Conservation (phyloP, 1,140 invertebrate species). For the Streblospio benedicti region DNA sequence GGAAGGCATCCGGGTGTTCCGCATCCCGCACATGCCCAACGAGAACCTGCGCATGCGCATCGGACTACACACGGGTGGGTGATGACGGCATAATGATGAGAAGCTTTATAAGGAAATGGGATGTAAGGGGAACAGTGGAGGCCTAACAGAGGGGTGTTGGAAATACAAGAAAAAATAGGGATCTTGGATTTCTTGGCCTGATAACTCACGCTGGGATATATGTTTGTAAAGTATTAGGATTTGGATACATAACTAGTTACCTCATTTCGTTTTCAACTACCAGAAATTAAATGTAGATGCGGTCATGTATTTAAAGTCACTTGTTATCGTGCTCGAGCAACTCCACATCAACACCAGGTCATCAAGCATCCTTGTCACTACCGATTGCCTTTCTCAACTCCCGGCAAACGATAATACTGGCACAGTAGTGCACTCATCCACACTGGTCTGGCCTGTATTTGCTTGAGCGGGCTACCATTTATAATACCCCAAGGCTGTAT, state of each 20-base stretch:
- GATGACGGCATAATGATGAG: background rate
- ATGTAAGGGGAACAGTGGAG: background rate
- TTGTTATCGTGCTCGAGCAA: too few relatives aligned
- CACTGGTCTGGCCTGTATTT: too few relatives aligned
- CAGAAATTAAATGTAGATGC: too few relatives aligned
- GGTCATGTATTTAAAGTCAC: too few relatives aligned
- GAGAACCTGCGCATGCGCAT: slow-evolving; percentile 21
- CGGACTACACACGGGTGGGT: slow-evolving; percentile 21
- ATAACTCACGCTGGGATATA: background rate
- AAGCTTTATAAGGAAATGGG: background rate
- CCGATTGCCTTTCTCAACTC: too few relatives aligned
- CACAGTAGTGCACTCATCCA: too few relatives aligned
- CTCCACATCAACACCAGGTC: too few relatives aligned
- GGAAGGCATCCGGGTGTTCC: slow-evolving; percentile 17
- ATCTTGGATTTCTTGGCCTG: background rate
- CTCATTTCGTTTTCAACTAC: background rate
- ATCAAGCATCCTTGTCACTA: too few relatives aligned
- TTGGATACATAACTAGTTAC: background rate
- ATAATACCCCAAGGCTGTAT: too few relatives aligned
- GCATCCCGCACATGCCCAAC: slow-evolving; percentile 23
- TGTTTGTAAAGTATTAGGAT: background rate
- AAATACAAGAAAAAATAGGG: background rate
- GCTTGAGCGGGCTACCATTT: too few relatives aligned
- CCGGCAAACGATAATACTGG: too few relatives aligned
- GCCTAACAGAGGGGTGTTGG: background rate